Evolutionary conservation across 2,888 invertebrate species (phyloP).

Genomic region (Agriopis leucophaearia): DNA sequence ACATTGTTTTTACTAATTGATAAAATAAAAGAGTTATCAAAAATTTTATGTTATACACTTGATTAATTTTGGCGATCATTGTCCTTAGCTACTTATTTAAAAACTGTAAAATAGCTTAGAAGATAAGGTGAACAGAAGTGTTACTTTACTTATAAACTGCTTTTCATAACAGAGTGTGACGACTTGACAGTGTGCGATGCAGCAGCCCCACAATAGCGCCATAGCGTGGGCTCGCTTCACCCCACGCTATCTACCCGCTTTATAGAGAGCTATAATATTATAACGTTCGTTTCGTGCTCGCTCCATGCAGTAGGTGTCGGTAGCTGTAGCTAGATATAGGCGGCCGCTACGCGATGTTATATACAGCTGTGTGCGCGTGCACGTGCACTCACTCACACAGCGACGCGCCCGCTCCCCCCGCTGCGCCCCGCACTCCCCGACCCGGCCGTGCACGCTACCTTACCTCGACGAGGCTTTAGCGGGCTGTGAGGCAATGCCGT

Average conservation of each 20-base stretch:
- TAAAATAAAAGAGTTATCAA: no score
- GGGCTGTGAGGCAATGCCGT: slow-evolving; percentile 82
- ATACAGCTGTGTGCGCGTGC: slow-evolving; percentile 68
- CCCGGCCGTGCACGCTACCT: slow-evolving; percentile 61
- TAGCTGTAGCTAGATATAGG: slow-evolving; percentile 78
- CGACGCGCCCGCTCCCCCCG: slow-evolving; percentile 49
- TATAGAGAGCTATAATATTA: slow-evolving; percentile 73
- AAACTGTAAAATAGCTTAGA: neutral
- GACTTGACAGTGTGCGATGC: slow-evolving; percentile 48
- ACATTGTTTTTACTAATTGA: no score
- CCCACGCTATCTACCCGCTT: slow-evolving; percentile 75
- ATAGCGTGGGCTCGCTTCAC: slow-evolving; percentile 53
- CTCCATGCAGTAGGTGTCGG: slow-evolving; percentile 64
- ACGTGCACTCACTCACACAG: slow-evolving; percentile 64
- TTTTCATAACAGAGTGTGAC: slow-evolving; percentile 25
- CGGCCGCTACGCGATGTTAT: slow-evolving; percentile 79
- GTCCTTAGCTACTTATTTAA: neutral
- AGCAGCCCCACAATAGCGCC: slow-evolving; percentile 63
- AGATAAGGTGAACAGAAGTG: neutral
- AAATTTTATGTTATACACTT: no score
- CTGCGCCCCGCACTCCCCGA: slow-evolving; percentile 51
- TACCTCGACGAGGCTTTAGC: slow-evolving; percentile 73
- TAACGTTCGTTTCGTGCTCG: slow-evolving; percentile 61
- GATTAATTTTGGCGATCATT: no score
- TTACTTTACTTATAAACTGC: slow-evolving; percentile 3